Conservation (phyloP, 2,113 vertebrate species). For the Poicephalus gulielmi region DNA sequence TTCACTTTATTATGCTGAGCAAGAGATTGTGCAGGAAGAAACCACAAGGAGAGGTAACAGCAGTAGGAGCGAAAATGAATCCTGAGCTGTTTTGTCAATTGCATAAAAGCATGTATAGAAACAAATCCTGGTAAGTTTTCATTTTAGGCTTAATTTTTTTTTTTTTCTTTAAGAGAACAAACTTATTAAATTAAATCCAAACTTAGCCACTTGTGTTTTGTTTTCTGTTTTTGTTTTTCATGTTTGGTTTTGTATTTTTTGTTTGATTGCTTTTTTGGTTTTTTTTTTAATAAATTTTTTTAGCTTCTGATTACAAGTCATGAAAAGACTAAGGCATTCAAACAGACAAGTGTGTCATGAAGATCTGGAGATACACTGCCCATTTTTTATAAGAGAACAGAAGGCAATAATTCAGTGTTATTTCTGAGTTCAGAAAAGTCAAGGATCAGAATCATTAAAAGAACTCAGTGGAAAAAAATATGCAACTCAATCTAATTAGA, state of each 20-base stretch:
- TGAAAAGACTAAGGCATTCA: background rate
- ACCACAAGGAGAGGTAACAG: background rate
- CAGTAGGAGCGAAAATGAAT: background rate
- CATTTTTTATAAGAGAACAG: background rate
- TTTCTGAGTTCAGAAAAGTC: background rate
- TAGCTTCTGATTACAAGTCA: background rate
- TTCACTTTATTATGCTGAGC: background rate
- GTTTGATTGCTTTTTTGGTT: rapidly evolving
- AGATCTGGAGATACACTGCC: background rate
- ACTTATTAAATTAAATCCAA: background rate
- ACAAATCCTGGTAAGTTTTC: background rate
- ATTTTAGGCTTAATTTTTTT: background rate
- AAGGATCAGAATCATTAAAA: background rate
- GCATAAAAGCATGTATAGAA: background rate
- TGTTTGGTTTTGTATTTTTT: background rate
- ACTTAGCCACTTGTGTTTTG: background rate
- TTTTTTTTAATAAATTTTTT: background rate
- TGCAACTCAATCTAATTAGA: background rate
- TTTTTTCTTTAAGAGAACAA: background rate
- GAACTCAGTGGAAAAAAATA: rapidly evolving
- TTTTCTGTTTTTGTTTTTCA: background rate
- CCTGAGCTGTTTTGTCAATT: background rate
- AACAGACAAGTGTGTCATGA: background rate
- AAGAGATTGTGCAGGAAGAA: background rate
- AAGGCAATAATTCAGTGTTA: background rate